Evolutionary conservation across 2,797 vertebrate species (phyloP).

Genomic region (Simalia tracyae): DNA sequence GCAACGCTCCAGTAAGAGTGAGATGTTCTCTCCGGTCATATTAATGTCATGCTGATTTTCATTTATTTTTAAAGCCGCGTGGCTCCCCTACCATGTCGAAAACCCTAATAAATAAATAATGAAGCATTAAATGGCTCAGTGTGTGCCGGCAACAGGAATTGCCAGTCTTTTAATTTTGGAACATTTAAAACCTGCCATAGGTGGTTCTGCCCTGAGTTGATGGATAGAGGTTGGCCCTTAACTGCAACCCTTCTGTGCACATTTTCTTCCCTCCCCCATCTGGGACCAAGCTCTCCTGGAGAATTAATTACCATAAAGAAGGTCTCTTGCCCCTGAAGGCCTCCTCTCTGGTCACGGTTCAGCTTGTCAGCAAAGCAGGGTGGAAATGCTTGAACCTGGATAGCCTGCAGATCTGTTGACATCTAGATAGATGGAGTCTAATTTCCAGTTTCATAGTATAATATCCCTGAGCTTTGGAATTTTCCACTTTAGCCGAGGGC

Average conservation of each 20-base stretch:
- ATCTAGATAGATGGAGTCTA: constrained; percentile 58
- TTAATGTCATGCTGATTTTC: constrained; percentile 67
- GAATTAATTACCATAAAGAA: constrained; percentile 62
- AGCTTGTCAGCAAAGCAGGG: constrained; percentile 49
- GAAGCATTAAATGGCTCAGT: constrained; percentile 41
- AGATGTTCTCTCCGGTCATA: constrained; percentile 64
- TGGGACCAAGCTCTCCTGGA: constrained; percentile 52
- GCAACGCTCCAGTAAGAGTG: constrained; percentile 56
- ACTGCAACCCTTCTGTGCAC: constrained; percentile 38
- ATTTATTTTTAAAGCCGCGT: constrained; percentile 55
- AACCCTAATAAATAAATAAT: constrained; percentile 66
- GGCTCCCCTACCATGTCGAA: constrained; percentile 54
- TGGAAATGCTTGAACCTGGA: constrained; percentile 42
- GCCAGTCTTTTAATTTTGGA: constrained; percentile 59
- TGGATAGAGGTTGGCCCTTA: constrained; percentile 5
- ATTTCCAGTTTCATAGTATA: constrained; percentile 47
- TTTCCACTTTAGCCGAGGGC: constrained; percentile 29
- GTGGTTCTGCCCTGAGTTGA: constrained; percentile 18
- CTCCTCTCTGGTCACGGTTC: constrained; percentile 58
- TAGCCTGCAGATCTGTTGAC: constrained; percentile 54
- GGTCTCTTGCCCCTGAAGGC: constrained; percentile 46
- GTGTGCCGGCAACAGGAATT: constrained; percentile 19
- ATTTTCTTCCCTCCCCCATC: not conserved
- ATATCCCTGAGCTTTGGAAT: constrained; percentile 26
- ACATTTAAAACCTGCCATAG: constrained; percentile 43